These are phyloP conservation scores for Tetramorium alpestre DNA, from an alignment of 1,140 invertebrate species.

Conservation along the genomic window DNA sequence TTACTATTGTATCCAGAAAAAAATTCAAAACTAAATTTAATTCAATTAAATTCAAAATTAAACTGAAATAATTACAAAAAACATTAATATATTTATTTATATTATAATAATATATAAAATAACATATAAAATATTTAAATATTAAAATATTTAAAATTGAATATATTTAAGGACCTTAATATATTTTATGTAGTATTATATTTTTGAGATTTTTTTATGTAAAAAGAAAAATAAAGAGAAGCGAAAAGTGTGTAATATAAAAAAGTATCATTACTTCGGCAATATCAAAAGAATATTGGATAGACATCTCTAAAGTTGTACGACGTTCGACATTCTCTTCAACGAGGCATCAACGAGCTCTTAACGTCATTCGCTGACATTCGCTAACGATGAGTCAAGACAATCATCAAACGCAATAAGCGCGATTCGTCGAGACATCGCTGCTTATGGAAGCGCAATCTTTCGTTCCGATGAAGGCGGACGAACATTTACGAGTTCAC, in stretches of 20 bases:
- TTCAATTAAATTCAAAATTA: background rate
- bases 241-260: background rate
- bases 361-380: slow-evolving; percentile 60
- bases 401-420: slow-evolving; percentile 66
- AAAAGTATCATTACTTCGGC: background rate
- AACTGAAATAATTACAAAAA: background rate
- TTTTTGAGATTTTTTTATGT: background rate
- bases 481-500: slow-evolving; percentile 69
- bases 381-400: slow-evolving; percentile 68
- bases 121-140: background rate
- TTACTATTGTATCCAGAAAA: background rate
- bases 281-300: background rate
- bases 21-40: background rate
- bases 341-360: slow-evolving; percentile 33
- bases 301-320: background rate
- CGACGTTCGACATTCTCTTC: slow-evolving; percentile 39
- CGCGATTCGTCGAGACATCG: slow-evolving; percentile 29
- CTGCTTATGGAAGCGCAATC: slow-evolving; percentile 61
- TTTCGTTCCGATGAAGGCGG: slow-evolving; percentile 41
- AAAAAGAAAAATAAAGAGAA: background rate
- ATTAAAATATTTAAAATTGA: background rate
- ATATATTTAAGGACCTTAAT: too few species aligned
- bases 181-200: background rate
- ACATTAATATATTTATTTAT: background rate
- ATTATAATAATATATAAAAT: background rate